Conservation (phyloP, 2,113 vertebrate species). For the Oxyruncus cristatus region DNA sequence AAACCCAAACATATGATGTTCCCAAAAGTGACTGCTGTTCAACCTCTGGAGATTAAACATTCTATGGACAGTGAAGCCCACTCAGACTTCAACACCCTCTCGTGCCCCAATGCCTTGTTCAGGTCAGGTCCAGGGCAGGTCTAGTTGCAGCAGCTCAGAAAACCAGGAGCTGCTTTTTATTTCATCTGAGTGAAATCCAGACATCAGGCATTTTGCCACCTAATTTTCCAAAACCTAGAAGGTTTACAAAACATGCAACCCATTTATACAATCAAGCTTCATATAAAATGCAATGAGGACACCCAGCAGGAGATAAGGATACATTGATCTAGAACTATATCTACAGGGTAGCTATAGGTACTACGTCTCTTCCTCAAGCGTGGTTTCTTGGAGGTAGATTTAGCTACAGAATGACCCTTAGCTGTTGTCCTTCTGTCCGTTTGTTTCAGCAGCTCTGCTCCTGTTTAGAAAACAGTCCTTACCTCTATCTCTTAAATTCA, state of each 20-base stretch:
- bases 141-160: not conserved
- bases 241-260: not conserved
- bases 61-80: not conserved
- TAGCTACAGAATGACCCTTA: slow-evolving; percentile 26
- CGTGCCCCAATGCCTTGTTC: not conserved
- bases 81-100: not conserved
- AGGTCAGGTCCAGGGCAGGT: not conserved
- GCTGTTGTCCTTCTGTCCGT: slow-evolving; percentile 17
- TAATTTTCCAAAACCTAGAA: not conserved
- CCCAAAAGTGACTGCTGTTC: not conserved
- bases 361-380: not conserved
- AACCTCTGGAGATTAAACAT: not conserved
- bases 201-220: not conserved
- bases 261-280: not conserved
- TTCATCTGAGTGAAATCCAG: not conserved
- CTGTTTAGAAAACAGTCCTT: slow-evolving; percentile 4
- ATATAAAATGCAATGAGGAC: not conserved
- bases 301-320: not conserved
- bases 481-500: slow-evolving; percentile 26
- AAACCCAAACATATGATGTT: not conserved
- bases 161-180: not conserved
- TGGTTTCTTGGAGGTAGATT: slow-evolving; percentile 8
- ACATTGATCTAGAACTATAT: not conserved
- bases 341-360: not conserved
- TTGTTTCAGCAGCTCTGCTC: slow-evolving; percentile 30